Conservation (phyloP, 2,797 vertebrate genomes). For the Myotis findleyi region DNA sequence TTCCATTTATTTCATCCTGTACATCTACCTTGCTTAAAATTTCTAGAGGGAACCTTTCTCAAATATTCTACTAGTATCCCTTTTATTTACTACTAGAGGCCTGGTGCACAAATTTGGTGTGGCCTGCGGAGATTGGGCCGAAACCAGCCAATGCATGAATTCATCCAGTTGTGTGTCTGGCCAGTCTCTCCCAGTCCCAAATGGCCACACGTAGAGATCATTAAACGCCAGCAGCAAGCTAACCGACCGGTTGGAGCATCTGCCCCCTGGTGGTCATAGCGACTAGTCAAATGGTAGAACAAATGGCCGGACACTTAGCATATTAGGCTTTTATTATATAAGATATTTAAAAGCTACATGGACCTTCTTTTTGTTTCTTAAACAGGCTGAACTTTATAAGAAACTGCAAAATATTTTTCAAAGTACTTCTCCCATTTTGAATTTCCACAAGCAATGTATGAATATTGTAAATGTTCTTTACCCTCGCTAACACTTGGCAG, state of each 20-base stretch:
- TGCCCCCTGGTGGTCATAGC: no score
- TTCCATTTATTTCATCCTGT: neutral
- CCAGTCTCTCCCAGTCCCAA: no score
- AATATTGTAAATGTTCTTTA: neutral
- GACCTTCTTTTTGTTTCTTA: neutral
- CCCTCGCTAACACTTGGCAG: neutral
- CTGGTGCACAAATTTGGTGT: no score
- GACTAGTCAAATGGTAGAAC: no score
- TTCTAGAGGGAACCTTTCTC: neutral
- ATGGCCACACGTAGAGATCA: no score
- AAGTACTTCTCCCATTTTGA: neutral
- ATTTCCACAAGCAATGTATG: no score
- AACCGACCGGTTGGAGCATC: no score
- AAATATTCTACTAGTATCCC: neutral
- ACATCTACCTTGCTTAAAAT: neutral
- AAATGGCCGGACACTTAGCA: no score
- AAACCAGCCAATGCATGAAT: no score
- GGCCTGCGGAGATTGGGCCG: no score
- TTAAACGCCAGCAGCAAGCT: no score
- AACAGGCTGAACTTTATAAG: neutral
- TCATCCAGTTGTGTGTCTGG: accelerated
- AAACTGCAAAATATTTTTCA: neutral
- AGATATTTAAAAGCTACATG: neutral
- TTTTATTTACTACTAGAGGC: neutral
- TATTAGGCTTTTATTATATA: no score